Conservation (phyloP, 2,113 vertebrate species). For the Leucopternis melanops region DNA sequence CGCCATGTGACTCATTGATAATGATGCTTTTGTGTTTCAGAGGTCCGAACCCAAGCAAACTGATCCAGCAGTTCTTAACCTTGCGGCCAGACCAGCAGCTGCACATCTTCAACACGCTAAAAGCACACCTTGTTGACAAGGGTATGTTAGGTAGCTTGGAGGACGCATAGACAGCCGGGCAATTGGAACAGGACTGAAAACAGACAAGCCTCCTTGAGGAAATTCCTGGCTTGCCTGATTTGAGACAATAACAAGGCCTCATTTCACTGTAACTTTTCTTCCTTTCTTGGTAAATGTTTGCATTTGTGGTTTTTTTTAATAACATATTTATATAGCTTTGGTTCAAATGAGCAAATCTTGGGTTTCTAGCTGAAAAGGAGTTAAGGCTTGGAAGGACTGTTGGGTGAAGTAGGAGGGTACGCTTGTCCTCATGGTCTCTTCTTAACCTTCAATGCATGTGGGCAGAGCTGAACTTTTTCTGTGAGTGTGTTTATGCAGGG, state of each 20-base stretch:
- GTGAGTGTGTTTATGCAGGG: background rate
- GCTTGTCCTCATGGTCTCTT: background rate
- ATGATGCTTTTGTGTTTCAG: conserved; percentile 57
- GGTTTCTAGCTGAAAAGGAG: conserved; percentile 42
- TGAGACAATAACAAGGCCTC: conserved; percentile 56
- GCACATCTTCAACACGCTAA: conserved; percentile 92
- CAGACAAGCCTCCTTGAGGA: conserved; percentile 2
- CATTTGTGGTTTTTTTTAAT: conserved; percentile 37
- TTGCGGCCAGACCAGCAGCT: conserved; percentile 93
- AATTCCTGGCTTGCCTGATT: conserved; percentile 19
- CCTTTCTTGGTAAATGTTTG: conserved; percentile 51
- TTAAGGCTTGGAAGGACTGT: background rate
- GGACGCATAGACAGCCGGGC: conserved; percentile 44
- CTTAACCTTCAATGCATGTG: background rate
- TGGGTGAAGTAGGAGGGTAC: background rate
- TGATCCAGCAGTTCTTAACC: conserved; percentile 95
- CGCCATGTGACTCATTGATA: rapidly evolving
- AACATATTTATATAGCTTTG: conserved; percentile 60
- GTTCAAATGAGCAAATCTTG: conserved; percentile 23
- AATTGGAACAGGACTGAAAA: conserved; percentile 18
- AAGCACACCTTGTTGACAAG: conserved; percentile 85
- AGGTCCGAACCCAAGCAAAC: conserved; percentile 92
- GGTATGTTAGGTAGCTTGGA: conserved; percentile 79
- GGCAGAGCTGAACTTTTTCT: background rate
- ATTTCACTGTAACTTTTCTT: conserved; percentile 60